Conservation (phyloP, 2,797 vertebrate genomes). For the Rhynchonycteris naso region DNA sequence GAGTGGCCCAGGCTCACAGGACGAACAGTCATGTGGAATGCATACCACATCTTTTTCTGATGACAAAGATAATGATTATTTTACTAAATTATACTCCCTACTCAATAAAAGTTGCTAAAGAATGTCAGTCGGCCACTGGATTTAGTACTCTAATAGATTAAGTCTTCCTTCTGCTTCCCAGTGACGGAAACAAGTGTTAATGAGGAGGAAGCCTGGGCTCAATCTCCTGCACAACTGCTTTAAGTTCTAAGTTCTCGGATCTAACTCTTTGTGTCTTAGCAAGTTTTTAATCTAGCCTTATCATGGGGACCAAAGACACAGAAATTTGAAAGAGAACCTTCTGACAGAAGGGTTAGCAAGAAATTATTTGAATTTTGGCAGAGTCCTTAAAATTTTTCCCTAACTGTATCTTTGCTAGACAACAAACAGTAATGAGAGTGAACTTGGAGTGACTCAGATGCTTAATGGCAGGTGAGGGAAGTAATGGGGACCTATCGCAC, state of each 20-base stretch:
- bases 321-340: slow-evolving; percentile 23
- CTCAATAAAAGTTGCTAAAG: neutral
- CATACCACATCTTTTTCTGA: neutral
- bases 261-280: neutral
- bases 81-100: neutral
- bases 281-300: slow-evolving; percentile 47
- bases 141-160: neutral
- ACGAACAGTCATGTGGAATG: neutral
- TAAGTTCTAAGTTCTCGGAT: neutral
- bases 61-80: neutral
- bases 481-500: neutral
- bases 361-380: neutral
- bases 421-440: neutral
- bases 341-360: neutral
- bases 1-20: neutral
- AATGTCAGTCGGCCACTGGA: neutral
- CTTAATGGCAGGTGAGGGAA: neutral
- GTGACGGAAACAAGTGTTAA: neutral
- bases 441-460: neutral
- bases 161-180: neutral
- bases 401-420: neutral
- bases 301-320: neutral
- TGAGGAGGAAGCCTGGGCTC: neutral
- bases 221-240: neutral
- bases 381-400: neutral